phyloP scores from a whole-genome alignment of 2,113 vertebrate species.

The Corythaixoides concolor region DNA sequence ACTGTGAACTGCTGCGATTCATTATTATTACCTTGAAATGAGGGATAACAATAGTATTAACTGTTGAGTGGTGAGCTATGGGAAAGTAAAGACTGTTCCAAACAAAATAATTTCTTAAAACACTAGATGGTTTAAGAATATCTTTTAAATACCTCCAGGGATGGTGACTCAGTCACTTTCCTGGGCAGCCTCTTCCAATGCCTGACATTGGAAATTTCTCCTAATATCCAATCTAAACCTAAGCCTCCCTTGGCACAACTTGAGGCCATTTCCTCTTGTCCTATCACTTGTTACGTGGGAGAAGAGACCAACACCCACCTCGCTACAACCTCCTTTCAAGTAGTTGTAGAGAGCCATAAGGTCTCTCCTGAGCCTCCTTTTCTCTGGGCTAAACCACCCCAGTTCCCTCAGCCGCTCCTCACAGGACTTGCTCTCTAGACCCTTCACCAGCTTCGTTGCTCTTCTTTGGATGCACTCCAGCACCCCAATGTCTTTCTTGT shows the following conservation, averaged over 20 bases:
- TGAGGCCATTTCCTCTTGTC: not conserved
- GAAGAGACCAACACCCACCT: not conserved
- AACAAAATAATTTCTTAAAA: not conserved
- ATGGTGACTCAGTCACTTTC: not conserved
- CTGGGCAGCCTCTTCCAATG: not conserved
- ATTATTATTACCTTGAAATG: not conserved
- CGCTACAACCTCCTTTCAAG: not conserved
- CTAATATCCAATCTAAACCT: not conserved
- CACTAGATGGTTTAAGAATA: not conserved
- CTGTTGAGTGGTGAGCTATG: not conserved
- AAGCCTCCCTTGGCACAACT: not conserved
- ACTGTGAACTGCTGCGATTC: not conserved
- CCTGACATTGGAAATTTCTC: not conserved
- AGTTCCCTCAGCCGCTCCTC: not conserved
- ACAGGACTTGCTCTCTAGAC: not conserved
- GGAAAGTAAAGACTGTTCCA: not conserved
- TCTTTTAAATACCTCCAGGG: not conserved
- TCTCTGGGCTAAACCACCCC: not conserved
- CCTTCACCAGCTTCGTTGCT: rapidly evolving
- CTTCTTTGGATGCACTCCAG: not conserved
- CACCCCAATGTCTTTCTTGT: not conserved
- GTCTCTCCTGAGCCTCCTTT: not conserved
- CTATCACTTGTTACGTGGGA: not conserved
- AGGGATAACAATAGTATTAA: not conserved
- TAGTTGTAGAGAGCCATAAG: not conserved